Base-by-base conservation (phyloP, 2,113 vertebrate species). In the Apodemus speciosus region DNA sequence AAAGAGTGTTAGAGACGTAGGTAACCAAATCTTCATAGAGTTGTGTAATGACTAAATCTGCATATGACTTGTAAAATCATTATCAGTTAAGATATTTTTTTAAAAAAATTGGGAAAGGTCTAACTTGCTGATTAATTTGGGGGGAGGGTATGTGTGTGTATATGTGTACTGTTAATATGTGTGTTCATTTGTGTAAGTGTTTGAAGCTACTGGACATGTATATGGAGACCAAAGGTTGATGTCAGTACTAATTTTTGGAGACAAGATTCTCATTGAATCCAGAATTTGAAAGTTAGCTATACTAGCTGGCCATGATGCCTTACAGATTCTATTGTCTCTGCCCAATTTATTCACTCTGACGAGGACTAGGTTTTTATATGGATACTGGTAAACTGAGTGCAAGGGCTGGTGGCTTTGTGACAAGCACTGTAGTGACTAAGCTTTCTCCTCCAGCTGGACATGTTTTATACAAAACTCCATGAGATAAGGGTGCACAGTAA, bases 1-100 rank as follows among this genome's bases (percentile, higher is more conserved):
- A 58, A 40, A 80, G 68, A 40, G 81, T 81, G 16, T 40, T 92
- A 75, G 46, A 88, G n/a, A 71, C 5, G 6, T 92, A 91, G 73
- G 46, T 94, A 92, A 89, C 53, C 32, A 76, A 85, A 72, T 68
- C 13, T 85, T 83, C 11, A 90, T 40, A 85, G 11, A 85, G 69
- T 1, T 64, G 9, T 53, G 2, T 43, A 84, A 91, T 89, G 53
- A 53, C 58, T 92, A 43, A 92, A 79, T 87, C 73, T 68, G 16
- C 15, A 88, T 75, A 80, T 84, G 56, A 73, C 18, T 79, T 92
- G 16, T 80, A 80, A 51, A 76, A 68, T 60, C 71, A 76, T 0
- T 87, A 72, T 83, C 66, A 91, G 18, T 60, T 20, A 56, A 79
- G 56, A 90, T 4, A 60, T 64, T 84, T 64, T 84, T 79, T 71